A percentile compares a stretch with the other conserved stretches of the same genome.
Evolutionary conservation across 2,888 invertebrate genomes (phyloP).

Genomic region (Mystacides longicornis): DNA sequence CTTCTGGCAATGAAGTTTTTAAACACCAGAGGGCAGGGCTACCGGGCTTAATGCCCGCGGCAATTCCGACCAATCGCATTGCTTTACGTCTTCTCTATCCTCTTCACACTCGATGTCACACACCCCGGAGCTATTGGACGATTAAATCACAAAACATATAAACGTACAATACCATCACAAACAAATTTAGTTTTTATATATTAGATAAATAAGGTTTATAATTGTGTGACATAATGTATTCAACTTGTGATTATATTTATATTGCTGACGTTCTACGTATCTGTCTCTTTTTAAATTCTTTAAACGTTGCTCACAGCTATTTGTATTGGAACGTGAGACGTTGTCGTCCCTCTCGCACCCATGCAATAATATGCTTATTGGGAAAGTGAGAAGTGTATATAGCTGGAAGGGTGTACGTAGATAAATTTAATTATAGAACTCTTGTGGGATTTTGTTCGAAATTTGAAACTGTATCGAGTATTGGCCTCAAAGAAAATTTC

Average conservation of each 20-base stretch:
- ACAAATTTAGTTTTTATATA: neutral
- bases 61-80: constrained; percentile 53
- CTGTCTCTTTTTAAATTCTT: constrained; percentile 5
- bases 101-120: constrained; percentile 30
- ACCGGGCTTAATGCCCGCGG: constrained; percentile 47
- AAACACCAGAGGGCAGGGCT: constrained; percentile 42
- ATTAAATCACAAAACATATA: neutral
- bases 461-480: neutral
- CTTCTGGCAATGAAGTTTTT: neutral
- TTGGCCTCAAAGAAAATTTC: too few species aligned
- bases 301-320: constrained; percentile 19
- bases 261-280: neutral
- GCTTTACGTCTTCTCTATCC: constrained; percentile 45
- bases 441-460: neutral
- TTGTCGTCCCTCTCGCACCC: constrained; percentile 15
- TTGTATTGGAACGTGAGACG: constrained; percentile 13
- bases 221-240: neutral
- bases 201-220: constrained; percentile 4
- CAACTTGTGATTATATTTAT: neutral
- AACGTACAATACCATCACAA: neutral
- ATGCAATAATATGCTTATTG: neutral
- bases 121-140: constrained; percentile 13
- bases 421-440: constrained; percentile 11
- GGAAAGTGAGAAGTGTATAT: constrained; percentile 13
- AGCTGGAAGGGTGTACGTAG: constrained; percentile 21